A percentile compares a stretch with the other conserved stretches of the same genome.
phyloP scores from a whole-genome alignment of 2,888 invertebrate genomes.

The Melanophora roralis region DNA sequence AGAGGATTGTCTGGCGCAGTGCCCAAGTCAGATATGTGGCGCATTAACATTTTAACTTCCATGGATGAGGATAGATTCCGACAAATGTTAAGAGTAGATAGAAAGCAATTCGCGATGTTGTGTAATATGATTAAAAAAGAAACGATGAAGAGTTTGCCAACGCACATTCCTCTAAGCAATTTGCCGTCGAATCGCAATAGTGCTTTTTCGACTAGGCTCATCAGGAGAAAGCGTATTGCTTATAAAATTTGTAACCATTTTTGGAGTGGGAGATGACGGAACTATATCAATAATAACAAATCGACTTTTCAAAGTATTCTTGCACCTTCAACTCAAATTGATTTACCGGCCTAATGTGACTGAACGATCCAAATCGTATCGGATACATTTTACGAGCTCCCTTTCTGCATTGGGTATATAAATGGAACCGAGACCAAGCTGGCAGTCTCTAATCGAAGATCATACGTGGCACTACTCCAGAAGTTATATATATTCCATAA shows the following conservation, averaged over 20 bases:
- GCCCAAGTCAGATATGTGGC: background rate
- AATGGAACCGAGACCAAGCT: too few species aligned
- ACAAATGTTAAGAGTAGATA: conserved; percentile 4
- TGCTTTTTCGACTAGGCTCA: background rate
- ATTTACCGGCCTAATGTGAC: conserved; percentile 6
- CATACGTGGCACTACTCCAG: too few species aligned
- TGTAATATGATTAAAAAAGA: background rate
- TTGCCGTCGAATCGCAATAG: background rate
- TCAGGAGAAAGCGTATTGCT: background rate
- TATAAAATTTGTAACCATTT: conserved; percentile 7
- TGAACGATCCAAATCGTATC: background rate
- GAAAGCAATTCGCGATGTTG: background rate
- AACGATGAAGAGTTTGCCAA: background rate
- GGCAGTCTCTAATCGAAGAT: too few species aligned
- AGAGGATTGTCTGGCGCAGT: background rate
- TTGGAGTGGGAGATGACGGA: conserved; percentile 26
- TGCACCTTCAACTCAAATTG: conserved; percentile 10
- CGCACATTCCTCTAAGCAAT: background rate
- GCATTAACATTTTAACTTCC: background rate
- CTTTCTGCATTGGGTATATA: background rate
- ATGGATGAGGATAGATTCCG: conserved; percentile 1
- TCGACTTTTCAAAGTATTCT: background rate
- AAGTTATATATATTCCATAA: too few species aligned
- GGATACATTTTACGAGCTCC: background rate
- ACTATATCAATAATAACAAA: conserved; percentile 7